A percentile compares a stretch with the other conserved stretches of the same genome.
These are phyloP conservation scores for Drosophila austrosaltans DNA, from an alignment of 2,888 invertebrate genomes.

Conservation along the genomic window DNA sequence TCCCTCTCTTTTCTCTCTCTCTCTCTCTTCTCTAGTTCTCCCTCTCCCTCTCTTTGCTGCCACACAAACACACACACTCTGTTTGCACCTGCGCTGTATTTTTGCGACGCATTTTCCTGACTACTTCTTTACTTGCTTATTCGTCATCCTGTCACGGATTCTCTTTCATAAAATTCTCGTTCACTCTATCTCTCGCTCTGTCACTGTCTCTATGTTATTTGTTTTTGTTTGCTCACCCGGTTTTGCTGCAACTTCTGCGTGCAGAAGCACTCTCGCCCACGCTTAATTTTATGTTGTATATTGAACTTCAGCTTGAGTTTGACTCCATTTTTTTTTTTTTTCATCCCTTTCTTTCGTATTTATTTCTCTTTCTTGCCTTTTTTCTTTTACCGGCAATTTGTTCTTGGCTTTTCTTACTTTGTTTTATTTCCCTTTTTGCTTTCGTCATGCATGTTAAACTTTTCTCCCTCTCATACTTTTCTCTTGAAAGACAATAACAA, in stretches of 20 bases:
- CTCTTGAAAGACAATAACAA: background rate
- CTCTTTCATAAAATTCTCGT: background rate
- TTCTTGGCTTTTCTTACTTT: conserved; percentile 32
- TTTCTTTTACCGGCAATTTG: conserved; percentile 20
- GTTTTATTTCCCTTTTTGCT: conserved; percentile 52
- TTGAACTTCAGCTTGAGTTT: conserved; percentile 45
- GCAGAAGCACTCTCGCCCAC: conserved; percentile 35
- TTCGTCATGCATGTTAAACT: conserved; percentile 49
- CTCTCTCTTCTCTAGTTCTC: conserved; percentile 8
- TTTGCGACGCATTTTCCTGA: conserved; percentile 71
- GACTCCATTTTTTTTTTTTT: background rate
- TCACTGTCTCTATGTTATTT: conserved; percentile 24
- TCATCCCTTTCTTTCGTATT: background rate
- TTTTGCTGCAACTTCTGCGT: conserved; percentile 29
- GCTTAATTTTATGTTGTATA: conserved; percentile 21
- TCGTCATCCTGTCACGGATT: conserved; percentile 42
- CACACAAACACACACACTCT: conserved; percentile 21
- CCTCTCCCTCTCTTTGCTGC: conserved; percentile 15
- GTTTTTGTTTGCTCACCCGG: conserved; percentile 47
- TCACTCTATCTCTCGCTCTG: background rate
- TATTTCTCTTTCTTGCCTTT: background rate
- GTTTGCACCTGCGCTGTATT: conserved; percentile 69
- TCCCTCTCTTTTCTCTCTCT: conserved; percentile 7
- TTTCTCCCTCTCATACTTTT: conserved; percentile 15
- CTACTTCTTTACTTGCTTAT: conserved; percentile 51